phyloP scores from a whole-genome alignment of 2,888 invertebrate genomes.

The Yponomeuta plumbellus region DNA sequence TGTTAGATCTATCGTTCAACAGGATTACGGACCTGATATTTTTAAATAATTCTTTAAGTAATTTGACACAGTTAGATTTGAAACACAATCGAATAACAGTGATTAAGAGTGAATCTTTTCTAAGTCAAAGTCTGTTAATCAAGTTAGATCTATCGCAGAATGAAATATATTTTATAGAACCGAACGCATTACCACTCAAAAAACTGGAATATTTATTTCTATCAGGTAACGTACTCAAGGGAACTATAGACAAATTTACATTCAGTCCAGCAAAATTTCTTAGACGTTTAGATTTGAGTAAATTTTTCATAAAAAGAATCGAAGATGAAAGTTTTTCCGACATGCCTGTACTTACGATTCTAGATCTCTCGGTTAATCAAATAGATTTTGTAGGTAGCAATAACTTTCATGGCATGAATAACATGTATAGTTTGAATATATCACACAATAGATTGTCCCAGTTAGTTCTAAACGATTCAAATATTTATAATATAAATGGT shows the following conservation, averaged over 20 bases:
- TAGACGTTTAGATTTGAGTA: slow-evolving; percentile 49
- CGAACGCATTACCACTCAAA: slow-evolving; percentile 43
- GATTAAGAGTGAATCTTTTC: slow-evolving; percentile 37
- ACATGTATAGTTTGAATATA: slow-evolving; percentile 55
- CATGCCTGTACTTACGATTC: slow-evolving; percentile 45
- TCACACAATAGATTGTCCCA: slow-evolving; percentile 44
- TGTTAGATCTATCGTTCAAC: slow-evolving; percentile 54
- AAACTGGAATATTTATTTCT: slow-evolving; percentile 53
- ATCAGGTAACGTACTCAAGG: slow-evolving; percentile 41
- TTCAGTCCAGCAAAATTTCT: slow-evolving; percentile 53
- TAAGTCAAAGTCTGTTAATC: slow-evolving; percentile 38
- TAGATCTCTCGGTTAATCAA: slow-evolving; percentile 54
- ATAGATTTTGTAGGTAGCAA: slow-evolving; percentile 37
- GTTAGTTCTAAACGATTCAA: slow-evolving; percentile 36
- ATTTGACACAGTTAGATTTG: slow-evolving; percentile 45
- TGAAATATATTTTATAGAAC: slow-evolving; percentile 41
- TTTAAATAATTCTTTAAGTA: slow-evolving; percentile 35
- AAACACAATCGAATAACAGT: slow-evolving; percentile 42
- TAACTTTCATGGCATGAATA: slow-evolving; percentile 49
- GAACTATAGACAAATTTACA: slow-evolving; percentile 36
- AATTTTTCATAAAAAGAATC: slow-evolving; percentile 44
- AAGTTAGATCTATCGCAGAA: slow-evolving; percentile 54
- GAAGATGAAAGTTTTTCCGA: slow-evolving; percentile 45
- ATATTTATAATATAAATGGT: slow-evolving; percentile 42
- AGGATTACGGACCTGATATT: slow-evolving; percentile 40